phyloP scores from a whole-genome alignment of 2,888 invertebrate genomes.

The Metallyticus violacea region DNA sequence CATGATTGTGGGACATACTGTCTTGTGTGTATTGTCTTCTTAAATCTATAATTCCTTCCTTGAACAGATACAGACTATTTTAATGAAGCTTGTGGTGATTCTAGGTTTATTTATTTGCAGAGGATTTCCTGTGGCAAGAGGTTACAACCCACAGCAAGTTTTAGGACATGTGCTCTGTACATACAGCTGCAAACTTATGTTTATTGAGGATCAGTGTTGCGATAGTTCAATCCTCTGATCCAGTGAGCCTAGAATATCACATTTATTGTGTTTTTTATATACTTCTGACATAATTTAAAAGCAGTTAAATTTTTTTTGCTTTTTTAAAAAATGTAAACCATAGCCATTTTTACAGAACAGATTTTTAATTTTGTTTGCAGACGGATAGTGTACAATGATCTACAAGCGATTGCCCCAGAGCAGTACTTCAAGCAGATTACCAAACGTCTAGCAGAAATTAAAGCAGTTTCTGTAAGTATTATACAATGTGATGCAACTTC shows the following conservation, averaged over 20 bases:
- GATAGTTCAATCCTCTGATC: neutral
- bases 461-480: constrained; percentile 78
- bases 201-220: neutral
- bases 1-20: neutral
- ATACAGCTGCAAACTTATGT: neutral
- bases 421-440: constrained; percentile 94
- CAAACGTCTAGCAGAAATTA: constrained; percentile 80
- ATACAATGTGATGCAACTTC: too few species aligned
- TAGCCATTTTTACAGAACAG: neutral
- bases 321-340: neutral
- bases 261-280: neutral
- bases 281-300: neutral
- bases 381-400: constrained; percentile 84
- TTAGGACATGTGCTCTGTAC: neutral
- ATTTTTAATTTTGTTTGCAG: constrained; percentile 52
- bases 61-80: neutral
- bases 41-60: neutral
- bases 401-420: constrained; percentile 89
- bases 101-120: neutral
- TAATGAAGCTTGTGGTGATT: neutral
- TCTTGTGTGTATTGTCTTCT: neutral
- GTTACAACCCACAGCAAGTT: neutral
- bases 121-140: neutral
- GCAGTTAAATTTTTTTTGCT: neutral
- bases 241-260: neutral